Conservation (phyloP, 2,113 vertebrate genomes). For the Arenaria interpres region DNA sequence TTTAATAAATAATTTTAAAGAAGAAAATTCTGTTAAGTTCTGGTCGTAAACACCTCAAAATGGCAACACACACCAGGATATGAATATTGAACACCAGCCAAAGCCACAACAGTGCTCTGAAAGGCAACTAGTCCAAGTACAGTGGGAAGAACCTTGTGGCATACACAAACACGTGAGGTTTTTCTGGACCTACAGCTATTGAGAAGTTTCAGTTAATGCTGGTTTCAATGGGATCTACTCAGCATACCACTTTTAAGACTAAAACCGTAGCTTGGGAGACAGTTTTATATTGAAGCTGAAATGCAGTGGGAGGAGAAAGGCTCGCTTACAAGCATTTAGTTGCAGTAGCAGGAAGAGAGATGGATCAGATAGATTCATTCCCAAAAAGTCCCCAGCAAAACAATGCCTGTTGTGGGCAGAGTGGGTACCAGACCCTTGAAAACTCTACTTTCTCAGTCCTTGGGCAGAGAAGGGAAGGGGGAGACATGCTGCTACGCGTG, state of each 20-base stretch:
- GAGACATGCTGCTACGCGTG: fast-evolving
- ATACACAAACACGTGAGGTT: background rate
- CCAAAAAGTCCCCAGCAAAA: background rate
- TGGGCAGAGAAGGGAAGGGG: background rate
- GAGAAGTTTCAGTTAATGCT: background rate
- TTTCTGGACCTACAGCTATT: background rate
- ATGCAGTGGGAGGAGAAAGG: background rate
- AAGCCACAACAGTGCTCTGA: background rate
- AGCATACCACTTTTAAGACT: background rate
- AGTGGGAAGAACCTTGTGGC: background rate
- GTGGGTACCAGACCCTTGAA: background rate
- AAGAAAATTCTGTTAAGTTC: background rate
- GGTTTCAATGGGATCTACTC: background rate
- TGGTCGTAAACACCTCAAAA: background rate
- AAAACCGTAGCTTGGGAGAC: background rate
- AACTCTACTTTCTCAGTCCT: background rate
- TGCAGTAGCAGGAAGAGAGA: background rate
- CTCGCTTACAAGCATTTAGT: background rate
- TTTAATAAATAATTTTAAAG: background rate
- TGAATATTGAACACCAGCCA: background rate
- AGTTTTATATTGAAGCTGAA: background rate
- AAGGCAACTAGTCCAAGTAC: background rate
- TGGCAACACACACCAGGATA: background rate
- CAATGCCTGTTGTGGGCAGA: background rate
- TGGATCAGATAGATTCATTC: background rate